phyloP scores from a whole-genome alignment of 2,888 invertebrate genomes.

The Geotrupes spiniger region DNA sequence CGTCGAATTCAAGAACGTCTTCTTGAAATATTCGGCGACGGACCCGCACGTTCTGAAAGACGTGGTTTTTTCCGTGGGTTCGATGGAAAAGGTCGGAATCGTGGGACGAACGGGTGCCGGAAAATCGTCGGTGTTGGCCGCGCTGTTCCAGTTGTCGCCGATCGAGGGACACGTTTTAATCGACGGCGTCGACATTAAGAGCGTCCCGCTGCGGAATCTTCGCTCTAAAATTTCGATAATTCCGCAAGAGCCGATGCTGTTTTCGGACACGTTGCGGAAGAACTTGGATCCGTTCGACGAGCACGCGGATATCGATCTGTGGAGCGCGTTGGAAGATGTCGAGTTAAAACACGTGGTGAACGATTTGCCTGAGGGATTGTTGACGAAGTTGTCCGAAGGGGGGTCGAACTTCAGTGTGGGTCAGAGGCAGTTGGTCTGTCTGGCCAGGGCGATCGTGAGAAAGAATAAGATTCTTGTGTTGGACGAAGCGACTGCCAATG shows the following conservation, averaged over 20 bases:
- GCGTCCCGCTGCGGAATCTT: constrained; percentile 69
- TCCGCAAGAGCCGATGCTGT: constrained; percentile 82
- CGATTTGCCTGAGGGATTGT: constrained; percentile 56
- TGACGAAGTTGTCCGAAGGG: constrained; percentile 57
- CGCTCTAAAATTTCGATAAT: constrained; percentile 79
- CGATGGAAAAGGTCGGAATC: constrained; percentile 71
- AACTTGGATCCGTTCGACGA: constrained; percentile 88
- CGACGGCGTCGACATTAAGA: constrained; percentile 69
- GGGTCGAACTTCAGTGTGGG: constrained; percentile 51
- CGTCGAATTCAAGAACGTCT: constrained; percentile 65
- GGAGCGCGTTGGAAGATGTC: constrained; percentile 82
- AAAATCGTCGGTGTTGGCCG: constrained; percentile 72
- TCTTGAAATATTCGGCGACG: constrained; percentile 66
- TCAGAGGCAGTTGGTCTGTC: constrained; percentile 68
- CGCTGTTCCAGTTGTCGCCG: constrained; percentile 76
- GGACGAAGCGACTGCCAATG: constrained; percentile 82
- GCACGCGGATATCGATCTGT: constrained; percentile 72
- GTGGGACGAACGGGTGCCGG: constrained; percentile 84
- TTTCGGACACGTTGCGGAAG: constrained; percentile 81
- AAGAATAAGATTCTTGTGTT: constrained; percentile 45
- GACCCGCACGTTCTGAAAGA: constrained; percentile 73
- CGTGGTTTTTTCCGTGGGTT: constrained; percentile 62
- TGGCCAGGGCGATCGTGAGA: constrained; percentile 63
- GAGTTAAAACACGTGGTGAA: constrained; percentile 69
- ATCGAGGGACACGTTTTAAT: constrained; percentile 76